Conservation (phyloP, 2,888 invertebrate genomes). For the Scelioninae gen. 1 region DNA sequence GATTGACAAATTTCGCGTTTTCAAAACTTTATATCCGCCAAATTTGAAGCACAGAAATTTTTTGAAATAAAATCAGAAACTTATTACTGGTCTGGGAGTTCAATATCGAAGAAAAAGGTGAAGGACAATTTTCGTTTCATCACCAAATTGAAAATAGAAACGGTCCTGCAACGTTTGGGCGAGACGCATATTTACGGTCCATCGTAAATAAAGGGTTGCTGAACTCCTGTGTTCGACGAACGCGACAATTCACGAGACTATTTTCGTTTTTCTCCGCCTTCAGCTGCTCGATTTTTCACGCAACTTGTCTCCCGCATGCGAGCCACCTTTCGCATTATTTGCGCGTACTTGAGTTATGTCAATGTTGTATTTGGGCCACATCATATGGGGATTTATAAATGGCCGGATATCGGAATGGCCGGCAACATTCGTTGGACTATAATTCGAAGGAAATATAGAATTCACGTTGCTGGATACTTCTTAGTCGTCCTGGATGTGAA, state of each 20-base stretch:
- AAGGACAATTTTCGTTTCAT: conserved; percentile 54
- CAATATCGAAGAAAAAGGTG: conserved; percentile 46
- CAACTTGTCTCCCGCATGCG: conserved; percentile 67
- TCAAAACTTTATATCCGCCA: no score
- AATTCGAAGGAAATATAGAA: conserved; percentile 9
- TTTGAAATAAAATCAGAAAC: conserved; percentile 32
- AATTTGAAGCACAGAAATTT: no score
- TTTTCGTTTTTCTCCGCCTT: conserved; percentile 68
- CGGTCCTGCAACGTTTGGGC: conserved; percentile 63
- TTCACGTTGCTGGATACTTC: background rate
- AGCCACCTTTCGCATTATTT: conserved; percentile 66
- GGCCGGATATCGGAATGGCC: conserved; percentile 11
- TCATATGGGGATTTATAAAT: conserved; percentile 38
- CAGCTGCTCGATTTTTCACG: conserved; percentile 65
- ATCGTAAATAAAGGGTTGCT: conserved; percentile 70
- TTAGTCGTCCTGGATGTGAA: background rate
- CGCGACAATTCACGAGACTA: conserved; percentile 66
- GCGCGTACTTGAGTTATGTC: conserved; percentile 63
- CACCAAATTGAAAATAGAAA: conserved; percentile 61
- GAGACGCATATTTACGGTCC: conserved; percentile 72
- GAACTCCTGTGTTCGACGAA: conserved; percentile 64
- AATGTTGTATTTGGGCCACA: conserved; percentile 52
- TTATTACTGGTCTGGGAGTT: conserved; percentile 38
- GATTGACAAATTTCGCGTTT: no score
- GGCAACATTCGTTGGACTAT: conserved; percentile 10